phyloP scores from a whole-genome alignment of 2,888 invertebrate genomes.

The Cryptosula pallasiana region DNA sequence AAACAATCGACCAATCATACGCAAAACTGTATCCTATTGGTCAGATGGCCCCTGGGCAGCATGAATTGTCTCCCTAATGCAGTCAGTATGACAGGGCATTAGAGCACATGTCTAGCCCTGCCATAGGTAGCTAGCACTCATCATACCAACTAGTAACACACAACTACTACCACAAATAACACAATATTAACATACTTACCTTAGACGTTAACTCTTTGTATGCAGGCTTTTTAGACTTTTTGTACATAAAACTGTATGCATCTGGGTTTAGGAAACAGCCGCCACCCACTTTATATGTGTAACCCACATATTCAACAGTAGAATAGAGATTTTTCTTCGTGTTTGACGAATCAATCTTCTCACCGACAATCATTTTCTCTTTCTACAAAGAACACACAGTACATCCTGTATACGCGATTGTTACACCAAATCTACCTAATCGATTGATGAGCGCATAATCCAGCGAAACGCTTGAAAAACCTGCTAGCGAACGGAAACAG shows the following conservation, averaged over 20 bases:
- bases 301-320: neutral
- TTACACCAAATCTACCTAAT: no score
- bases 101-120: conserved; percentile 1
- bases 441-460: no score
- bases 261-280: conserved; percentile 21
- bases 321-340: conserved; percentile 2
- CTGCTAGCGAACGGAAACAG: no score
- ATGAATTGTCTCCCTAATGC: neutral
- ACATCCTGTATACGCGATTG: no score
- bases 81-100: conserved; percentile 13
- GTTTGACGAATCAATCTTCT: conserved; percentile 29
- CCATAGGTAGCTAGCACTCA: neutral
- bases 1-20: neutral
- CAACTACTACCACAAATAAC: neutral
- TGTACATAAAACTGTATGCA: neutral
- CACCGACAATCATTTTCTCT: conserved; percentile 34
- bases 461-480: no score
- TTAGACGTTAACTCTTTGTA: conserved; percentile 1
- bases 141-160: conserved; percentile 19
- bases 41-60: conserved; percentile 24
- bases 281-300: conserved; percentile 11
- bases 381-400: conserved; percentile 33
- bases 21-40: neutral
- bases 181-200: neutral
- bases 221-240: neutral